Percentiles rank a stretch among this genome's conserved stretches.
These are phyloP conservation scores for Drosophila punjabiensis DNA, from an alignment of 1,140 invertebrate species.

Conservation along the genomic window DNA sequence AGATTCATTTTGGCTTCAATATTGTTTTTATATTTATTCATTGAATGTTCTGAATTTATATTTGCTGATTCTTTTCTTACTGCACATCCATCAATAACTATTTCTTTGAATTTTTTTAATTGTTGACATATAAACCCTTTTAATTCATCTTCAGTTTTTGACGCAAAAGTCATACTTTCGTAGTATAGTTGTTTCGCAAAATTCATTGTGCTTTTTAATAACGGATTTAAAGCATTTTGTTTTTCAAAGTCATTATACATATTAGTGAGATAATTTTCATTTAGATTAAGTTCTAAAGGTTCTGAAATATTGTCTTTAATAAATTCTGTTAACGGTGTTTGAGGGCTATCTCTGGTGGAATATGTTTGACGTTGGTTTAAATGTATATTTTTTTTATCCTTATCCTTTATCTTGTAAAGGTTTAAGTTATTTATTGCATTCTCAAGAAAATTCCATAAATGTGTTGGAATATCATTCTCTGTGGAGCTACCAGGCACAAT, in stretches of 20 bases:
- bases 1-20: constrained; percentile 46
- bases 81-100: constrained; percentile 26
- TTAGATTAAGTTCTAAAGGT: constrained; percentile 46
- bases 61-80: not conserved
- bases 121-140: constrained; percentile 38
- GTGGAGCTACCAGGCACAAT: constrained; percentile 21
- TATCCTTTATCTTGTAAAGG: constrained; percentile 11
- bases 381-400: not conserved
- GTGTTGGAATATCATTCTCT: constrained; percentile 17
- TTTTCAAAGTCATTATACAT: constrained; percentile 41
- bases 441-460: constrained; percentile 57
- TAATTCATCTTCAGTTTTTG: constrained; percentile 48
- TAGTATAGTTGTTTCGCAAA: constrained; percentile 63
- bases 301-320: constrained; percentile 54
- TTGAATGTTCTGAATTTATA: not conserved
- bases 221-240: constrained; percentile 7
- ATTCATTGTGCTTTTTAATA: constrained; percentile 37
- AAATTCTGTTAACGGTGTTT: not conserved
- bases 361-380: not conserved
- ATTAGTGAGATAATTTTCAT: constrained; percentile 58
- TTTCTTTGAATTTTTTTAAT: constrained; percentile 45
- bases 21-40: constrained; percentile 35
- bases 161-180: constrained; percentile 45
- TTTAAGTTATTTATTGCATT: constrained; percentile 46
- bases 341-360: not conserved